Evolutionary conservation across 2,888 invertebrate species (phyloP).

Genomic region (Cheilosia scutellata): DNA sequence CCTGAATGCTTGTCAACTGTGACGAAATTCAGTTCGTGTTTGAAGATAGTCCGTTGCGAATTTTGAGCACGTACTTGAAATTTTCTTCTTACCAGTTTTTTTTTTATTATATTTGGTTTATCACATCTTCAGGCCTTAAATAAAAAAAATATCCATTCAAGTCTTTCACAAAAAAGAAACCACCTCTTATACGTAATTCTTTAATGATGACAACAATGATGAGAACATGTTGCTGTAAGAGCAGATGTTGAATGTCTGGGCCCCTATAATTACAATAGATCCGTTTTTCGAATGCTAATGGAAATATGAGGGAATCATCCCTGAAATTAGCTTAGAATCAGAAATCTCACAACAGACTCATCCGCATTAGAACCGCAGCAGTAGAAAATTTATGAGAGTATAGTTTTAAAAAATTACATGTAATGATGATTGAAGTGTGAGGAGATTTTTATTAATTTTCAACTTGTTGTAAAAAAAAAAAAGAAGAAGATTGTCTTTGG

Average conservation of each 20-base stretch:
- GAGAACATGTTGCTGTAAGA: slow-evolving; percentile 70
- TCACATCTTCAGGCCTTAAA: slow-evolving; percentile 4
- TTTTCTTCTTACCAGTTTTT: neutral
- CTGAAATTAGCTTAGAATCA: slow-evolving; percentile 44
- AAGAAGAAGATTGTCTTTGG: slow-evolving; percentile 1
- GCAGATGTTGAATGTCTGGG: slow-evolving; percentile 67
- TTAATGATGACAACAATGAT: slow-evolving; percentile 64
- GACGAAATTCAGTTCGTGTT: slow-evolving; percentile 28
- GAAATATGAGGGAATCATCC: slow-evolving; percentile 52
- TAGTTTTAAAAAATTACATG: slow-evolving; percentile 45
- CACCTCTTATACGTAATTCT: slow-evolving; percentile 51
- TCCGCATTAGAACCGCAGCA: slow-evolving; percentile 13
- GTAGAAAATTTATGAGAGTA: slow-evolving; percentile 8
- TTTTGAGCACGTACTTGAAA: slow-evolving; percentile 74
- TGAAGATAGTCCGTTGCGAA: slow-evolving; percentile 53
- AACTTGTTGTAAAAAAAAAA: neutral
- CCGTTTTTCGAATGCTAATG: slow-evolving; percentile 46
- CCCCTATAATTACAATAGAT: slow-evolving; percentile 70
- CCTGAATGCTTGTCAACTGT: slow-evolving; percentile 66
- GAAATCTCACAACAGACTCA: slow-evolving; percentile 41
- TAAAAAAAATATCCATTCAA: neutral
- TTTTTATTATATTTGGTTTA: slow-evolving; percentile 32
- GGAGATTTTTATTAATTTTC: slow-evolving; percentile 65
- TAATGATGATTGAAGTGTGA: slow-evolving; percentile 69
- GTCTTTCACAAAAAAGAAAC: slow-evolving; percentile 14